phyloP scores from a whole-genome alignment of 2,888 invertebrate species.

The Drosophila silvestris region DNA sequence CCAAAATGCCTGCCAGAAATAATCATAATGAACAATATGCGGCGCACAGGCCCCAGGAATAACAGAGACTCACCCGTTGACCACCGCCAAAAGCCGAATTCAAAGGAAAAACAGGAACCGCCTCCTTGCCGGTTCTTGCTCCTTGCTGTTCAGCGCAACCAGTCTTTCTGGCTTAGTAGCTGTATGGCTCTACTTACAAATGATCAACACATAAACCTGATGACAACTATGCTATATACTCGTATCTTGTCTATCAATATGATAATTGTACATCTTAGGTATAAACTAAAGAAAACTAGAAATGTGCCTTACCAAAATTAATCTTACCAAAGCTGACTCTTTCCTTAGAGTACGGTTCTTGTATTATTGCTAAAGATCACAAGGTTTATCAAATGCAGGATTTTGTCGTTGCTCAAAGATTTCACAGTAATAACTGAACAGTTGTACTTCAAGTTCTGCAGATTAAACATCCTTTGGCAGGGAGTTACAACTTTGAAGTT shows the following conservation, averaged over 20 bases:
- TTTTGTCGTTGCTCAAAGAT: not conserved
- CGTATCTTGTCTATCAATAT: constrained; percentile 15
- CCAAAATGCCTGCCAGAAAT: constrained; percentile 67
- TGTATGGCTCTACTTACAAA: constrained; percentile 23
- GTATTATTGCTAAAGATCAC: not conserved
- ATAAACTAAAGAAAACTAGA: not conserved
- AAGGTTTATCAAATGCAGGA: not conserved
- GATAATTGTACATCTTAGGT: constrained; percentile 22
- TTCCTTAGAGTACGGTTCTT: not conserved
- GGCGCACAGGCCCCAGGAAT: constrained; percentile 39
- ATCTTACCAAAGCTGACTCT: not conserved
- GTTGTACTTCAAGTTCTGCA: not conserved
- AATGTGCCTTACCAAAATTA: not conserved
- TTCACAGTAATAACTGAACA: not conserved
- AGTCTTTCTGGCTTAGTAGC: constrained; percentile 40
- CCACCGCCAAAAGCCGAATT: constrained; percentile 62
- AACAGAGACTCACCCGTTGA: constrained; percentile 44
- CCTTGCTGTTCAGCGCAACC: constrained; percentile 17
- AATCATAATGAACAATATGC: constrained; percentile 78
- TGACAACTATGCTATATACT: constrained; percentile 21
- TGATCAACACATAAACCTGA: constrained; percentile 27
- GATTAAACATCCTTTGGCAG: not conserved
- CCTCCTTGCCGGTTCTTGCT: constrained; percentile 29
- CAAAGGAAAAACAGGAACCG: constrained; percentile 76
- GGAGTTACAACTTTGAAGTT: not conserved